Percentiles rank a stretch among this genome's conserved stretches.
Evolutionary conservation across 2,797 vertebrate genomes (phyloP).

Genomic region (Brotula barbata): DNA sequence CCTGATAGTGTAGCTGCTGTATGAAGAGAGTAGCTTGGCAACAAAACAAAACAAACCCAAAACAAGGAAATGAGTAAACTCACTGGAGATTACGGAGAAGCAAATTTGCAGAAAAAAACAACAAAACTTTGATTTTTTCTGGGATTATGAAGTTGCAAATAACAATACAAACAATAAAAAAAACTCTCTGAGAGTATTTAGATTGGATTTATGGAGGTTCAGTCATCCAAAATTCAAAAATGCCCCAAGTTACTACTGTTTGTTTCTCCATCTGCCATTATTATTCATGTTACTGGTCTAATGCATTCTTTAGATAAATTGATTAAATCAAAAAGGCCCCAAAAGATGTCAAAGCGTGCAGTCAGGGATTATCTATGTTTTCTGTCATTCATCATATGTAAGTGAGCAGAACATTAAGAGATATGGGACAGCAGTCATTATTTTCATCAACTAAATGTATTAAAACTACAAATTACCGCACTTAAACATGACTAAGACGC

Average conservation of each 20-base stretch:
- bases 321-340: conserved; percentile 3
- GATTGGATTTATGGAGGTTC: conserved; percentile 50
- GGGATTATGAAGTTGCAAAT: too few species aligned
- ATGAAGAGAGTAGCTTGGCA: conserved; percentile 22
- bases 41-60: conserved; percentile 30
- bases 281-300: conserved; percentile 31
- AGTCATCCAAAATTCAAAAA: conserved; percentile 43
- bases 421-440: conserved; percentile 14
- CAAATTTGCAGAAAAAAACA: too few species aligned
- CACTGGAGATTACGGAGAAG: too few species aligned
- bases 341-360: conserved; percentile 11
- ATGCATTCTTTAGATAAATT: conserved; percentile 6
- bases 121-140: too few species aligned
- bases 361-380: conserved; percentile 11
- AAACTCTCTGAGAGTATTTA: too few species aligned
- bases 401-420: conserved; percentile 24
- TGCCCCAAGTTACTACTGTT: conserved; percentile 9
- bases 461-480: conserved; percentile 27
- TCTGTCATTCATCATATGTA: conserved; percentile 18
- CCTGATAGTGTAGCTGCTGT: conserved; percentile 33
- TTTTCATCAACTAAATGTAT: conserved; percentile 19
- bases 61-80: conserved; percentile 38
- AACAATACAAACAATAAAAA: too few species aligned
- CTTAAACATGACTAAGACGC: conserved; percentile 51
- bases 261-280: conserved; percentile 16